A percentile compares a stretch with the other conserved stretches of the same genome.
phyloP scores from a whole-genome alignment of 2,113 vertebrate species.

The Haemorhous mexicanus region DNA sequence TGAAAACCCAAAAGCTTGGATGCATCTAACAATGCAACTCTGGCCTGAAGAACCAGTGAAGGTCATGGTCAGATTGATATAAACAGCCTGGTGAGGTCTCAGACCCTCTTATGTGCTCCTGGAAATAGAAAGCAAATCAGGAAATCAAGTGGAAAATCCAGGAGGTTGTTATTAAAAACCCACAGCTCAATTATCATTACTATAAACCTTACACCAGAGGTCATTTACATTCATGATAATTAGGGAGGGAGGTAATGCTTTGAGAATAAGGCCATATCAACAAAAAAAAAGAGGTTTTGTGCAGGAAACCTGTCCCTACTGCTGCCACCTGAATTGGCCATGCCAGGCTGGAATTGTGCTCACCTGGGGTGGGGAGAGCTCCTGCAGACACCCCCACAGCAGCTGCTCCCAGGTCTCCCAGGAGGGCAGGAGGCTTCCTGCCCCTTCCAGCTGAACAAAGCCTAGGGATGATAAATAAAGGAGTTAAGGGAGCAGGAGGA shows the following conservation, averaged over 20 bases:
- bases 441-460: not conserved
- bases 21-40: not conserved
- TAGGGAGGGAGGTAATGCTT: not conserved
- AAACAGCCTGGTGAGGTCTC: not conserved
- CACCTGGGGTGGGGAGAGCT: not conserved
- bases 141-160: conserved; percentile 49
- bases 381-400: not conserved
- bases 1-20: not conserved
- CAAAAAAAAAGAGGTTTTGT: not conserved
- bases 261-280: not conserved
- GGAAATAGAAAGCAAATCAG: conserved; percentile 14
- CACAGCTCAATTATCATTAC: not conserved
- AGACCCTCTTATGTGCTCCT: not conserved
- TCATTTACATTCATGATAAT: conserved; percentile 7
- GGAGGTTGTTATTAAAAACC: conserved; percentile 35
- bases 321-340: not conserved
- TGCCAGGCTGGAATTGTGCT: not conserved
- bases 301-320: not conserved
- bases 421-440: not conserved
- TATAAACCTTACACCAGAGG: conserved; percentile 33
- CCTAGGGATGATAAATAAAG: not conserved
- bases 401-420: not conserved
- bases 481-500: fast-evolving
- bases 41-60: not conserved
- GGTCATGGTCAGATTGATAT: not conserved